Percentiles rank a stretch among this genome's conserved stretches.
These are phyloP conservation scores for Perca schrenkii DNA, from an alignment of 2,113 vertebrate genomes.

Conservation along the genomic window DNA sequence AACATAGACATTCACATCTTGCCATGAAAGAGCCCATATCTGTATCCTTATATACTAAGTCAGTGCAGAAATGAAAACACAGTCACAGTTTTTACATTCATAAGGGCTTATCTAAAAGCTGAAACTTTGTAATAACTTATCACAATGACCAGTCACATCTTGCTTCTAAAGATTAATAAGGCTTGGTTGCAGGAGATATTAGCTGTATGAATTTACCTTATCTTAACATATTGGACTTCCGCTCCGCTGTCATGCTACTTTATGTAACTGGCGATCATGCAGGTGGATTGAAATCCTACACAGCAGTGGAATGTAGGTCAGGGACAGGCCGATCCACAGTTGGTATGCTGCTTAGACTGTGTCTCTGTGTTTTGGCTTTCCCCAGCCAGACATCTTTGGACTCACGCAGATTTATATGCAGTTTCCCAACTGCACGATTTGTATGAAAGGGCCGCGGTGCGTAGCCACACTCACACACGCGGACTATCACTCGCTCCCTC, in stretches of 20 bases:
- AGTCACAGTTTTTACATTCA: no score
- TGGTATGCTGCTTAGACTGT: not conserved
- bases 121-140: not conserved
- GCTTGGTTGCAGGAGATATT: not conserved
- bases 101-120: no score
- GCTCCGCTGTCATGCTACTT: not conserved
- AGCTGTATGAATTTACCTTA: not conserved
- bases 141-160: not conserved
- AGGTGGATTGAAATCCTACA: conserved; percentile 23
- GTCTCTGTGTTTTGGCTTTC: conserved; percentile 33
- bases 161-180: not conserved
- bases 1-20: no score
- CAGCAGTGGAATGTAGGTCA: conserved; percentile 40
- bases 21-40: not conserved
- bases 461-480: conserved; percentile 15
- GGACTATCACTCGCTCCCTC: conserved; percentile 13
- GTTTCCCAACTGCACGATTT: conserved; percentile 66
- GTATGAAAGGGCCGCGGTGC: conserved; percentile 45
- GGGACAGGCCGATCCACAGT: conserved; percentile 8
- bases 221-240: not conserved
- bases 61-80: no score
- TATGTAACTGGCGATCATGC: conserved; percentile 3
- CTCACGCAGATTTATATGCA: conserved; percentile 62
- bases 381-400: conserved; percentile 32
- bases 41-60: no score